phyloP scores from a whole-genome alignment of 2,888 invertebrate species.

The Lochmaea crataegi region DNA sequence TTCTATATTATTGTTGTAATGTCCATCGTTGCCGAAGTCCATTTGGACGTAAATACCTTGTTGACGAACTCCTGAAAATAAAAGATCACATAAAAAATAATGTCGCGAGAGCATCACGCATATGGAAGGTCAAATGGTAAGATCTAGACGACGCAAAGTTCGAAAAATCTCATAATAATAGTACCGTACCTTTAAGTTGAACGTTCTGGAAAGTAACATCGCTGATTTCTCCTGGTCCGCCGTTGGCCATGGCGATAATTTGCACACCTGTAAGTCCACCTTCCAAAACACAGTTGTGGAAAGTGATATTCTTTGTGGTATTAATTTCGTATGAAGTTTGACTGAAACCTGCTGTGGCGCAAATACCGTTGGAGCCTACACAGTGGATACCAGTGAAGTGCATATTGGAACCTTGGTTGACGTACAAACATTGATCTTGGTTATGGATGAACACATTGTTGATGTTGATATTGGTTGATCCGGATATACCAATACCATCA shows the following conservation, averaged over 20 bases:
- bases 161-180: neutral
- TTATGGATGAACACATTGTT: slow-evolving; percentile 26
- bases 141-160: no score
- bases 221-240: slow-evolving; percentile 18
- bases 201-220: slow-evolving; percentile 24
- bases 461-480: slow-evolving; percentile 21
- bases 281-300: slow-evolving; percentile 28
- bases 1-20: slow-evolving; percentile 27
- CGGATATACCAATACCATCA: slow-evolving; percentile 28
- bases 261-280: slow-evolving; percentile 31
- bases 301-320: slow-evolving; percentile 24
- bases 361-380: slow-evolving; percentile 27
- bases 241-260: slow-evolving; percentile 16
- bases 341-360: slow-evolving; percentile 27
- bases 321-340: slow-evolving; percentile 18
- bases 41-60: slow-evolving; percentile 26
- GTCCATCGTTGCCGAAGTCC: slow-evolving; percentile 21
- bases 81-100: neutral
- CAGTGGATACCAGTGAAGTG: slow-evolving; percentile 20
- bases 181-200: slow-evolving; percentile 17
- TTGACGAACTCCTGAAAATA: slow-evolving; percentile 19
- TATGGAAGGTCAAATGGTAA: no score
- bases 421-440: slow-evolving; percentile 33
- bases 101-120: no score
- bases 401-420: slow-evolving; percentile 32